Evolutionary conservation across 2,888 invertebrate genomes (phyloP).

Genomic region (Morpho helenor): DNA sequence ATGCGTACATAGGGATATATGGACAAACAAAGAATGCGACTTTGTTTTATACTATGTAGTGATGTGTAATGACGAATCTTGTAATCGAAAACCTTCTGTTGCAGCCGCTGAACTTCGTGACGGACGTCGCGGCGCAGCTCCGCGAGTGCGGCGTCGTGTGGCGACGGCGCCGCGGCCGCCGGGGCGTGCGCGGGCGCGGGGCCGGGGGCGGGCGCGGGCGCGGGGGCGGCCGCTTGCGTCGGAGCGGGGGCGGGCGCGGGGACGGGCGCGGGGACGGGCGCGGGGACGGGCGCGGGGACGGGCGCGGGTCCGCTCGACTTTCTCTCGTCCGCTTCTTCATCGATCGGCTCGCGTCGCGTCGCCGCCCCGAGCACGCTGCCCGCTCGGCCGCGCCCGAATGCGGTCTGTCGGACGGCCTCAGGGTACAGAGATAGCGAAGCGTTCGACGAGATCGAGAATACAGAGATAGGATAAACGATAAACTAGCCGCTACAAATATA

Average conservation of each 20-base stretch:
- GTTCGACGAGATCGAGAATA: not conserved
- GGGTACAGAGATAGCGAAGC: too few species aligned
- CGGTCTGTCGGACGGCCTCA: constrained; percentile 39
- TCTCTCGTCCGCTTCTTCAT: constrained; percentile 86
- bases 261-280: constrained; percentile 41
- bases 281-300: constrained; percentile 44
- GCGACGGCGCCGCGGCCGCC: constrained; percentile 33
- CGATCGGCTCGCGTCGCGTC: constrained; percentile 88
- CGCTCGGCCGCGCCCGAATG: constrained; percentile 58
- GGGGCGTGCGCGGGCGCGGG: constrained; percentile 43
- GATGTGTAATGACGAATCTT: not conserved
- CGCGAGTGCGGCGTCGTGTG: constrained; percentile 78
- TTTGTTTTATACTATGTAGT: too few species aligned
- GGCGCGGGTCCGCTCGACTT: constrained; percentile 50
- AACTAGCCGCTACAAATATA: not conserved
- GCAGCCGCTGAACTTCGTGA: constrained; percentile 63
- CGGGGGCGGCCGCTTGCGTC: constrained; percentile 37
- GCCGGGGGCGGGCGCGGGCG: constrained; percentile 40
- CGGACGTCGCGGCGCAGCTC: constrained; percentile 66
- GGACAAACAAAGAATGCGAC: too few species aligned
- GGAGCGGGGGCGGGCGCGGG: constrained; percentile 37
- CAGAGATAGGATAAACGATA: not conserved
- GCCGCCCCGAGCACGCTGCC: constrained; percentile 59
- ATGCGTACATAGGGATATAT: too few species aligned
- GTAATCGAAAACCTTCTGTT: constrained; percentile 50